These are phyloP conservation scores for Synanthedon formicaeformis DNA, from an alignment of 2,888 invertebrate species.

Conservation along the genomic window DNA sequence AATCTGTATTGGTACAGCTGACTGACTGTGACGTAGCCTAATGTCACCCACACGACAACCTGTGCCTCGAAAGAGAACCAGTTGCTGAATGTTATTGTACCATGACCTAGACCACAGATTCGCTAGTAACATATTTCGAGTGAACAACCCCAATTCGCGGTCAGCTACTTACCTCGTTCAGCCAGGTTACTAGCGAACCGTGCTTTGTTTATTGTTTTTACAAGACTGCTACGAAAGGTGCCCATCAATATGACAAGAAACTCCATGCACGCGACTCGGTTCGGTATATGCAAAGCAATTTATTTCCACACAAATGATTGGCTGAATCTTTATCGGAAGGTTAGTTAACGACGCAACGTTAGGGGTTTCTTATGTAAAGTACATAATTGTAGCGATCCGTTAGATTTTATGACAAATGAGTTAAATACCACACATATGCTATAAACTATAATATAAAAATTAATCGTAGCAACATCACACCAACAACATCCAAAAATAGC, in stretches of 20 bases:
- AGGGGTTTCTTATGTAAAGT: neutral
- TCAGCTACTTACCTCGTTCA: no score
- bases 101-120: no score
- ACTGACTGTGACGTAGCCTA: no score
- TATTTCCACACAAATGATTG: constrained; percentile 2
- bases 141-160: no score
- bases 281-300: constrained; percentile 17
- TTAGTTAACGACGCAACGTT: neutral
- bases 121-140: no score
- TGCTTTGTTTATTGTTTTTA: constrained; percentile 8
- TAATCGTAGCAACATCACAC: constrained; percentile 62
- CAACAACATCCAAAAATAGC: constrained; percentile 65
- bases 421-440: constrained; percentile 55
- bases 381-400: constrained; percentile 8
- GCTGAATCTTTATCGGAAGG: no score
- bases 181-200: no score
- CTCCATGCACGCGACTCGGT: constrained; percentile 37
- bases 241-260: constrained; percentile 30
- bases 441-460: constrained; percentile 36
- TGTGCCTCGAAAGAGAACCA: no score
- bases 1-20: no score
- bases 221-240: constrained; percentile 23
- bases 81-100: no score
- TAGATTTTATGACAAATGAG: constrained; percentile 36
- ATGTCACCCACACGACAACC: no score